Percentiles rank a stretch among this genome's conserved stretches.
Evolutionary conservation across 2,888 invertebrate genomes (phyloP).

Genomic region (Disparrhopalites patrizii): DNA sequence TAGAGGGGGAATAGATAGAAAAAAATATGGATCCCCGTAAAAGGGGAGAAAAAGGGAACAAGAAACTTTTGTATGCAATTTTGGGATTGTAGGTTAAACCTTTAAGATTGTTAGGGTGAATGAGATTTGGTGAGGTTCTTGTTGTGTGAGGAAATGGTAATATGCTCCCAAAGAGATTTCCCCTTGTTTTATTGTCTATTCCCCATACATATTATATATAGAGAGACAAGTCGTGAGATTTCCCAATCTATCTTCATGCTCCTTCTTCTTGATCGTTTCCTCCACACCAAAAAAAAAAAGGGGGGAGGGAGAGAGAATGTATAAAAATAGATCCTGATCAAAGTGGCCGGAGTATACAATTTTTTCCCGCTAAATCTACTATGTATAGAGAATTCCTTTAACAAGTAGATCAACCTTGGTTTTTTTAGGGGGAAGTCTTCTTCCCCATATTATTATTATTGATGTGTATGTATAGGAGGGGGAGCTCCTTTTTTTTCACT

Average conservation of each 20-base stretch:
- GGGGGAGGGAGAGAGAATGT: too few relatives aligned
- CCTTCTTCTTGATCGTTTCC: conserved; percentile 3
- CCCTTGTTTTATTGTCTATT: background rate
- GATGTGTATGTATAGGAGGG: too few relatives aligned
- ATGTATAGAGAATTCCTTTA: too few relatives aligned
- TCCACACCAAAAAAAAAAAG: too few relatives aligned
- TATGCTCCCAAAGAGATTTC: conserved; percentile 3
- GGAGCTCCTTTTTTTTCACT: too few relatives aligned
- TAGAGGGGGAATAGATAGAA: background rate
- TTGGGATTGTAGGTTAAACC: background rate
- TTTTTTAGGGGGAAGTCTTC: too few relatives aligned
- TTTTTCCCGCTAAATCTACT: too few relatives aligned
- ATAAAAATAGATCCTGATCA: too few relatives aligned
- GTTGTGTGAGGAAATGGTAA: conserved; percentile 5
- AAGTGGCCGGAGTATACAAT: too few relatives aligned
- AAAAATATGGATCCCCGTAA: background rate
- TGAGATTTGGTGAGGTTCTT: conserved; percentile 3
- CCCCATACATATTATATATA: background rate
- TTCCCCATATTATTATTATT: too few relatives aligned
- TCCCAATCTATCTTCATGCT: conserved; percentile 5
- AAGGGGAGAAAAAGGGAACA: background rate
- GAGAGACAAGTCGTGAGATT: background rate
- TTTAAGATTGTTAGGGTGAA: background rate
- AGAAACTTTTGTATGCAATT: background rate
- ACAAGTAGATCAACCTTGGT: too few relatives aligned